Conservation (phyloP, 2,888 invertebrate species). For the Eueremaeus valkanovi region DNA sequence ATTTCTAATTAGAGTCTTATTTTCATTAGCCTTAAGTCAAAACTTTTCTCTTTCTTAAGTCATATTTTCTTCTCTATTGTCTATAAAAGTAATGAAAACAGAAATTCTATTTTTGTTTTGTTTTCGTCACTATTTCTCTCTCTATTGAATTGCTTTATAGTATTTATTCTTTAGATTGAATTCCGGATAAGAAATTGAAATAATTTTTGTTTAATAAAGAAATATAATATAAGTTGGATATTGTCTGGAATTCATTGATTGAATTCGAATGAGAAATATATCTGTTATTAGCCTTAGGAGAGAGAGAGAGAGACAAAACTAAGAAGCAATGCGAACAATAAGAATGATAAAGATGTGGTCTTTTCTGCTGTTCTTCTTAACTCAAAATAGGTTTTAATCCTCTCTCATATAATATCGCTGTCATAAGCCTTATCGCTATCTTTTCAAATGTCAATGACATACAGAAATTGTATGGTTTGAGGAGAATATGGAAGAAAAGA, state of each 20-base stretch:
- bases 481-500: no score
- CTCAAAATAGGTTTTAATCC: not conserved
- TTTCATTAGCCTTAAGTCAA: no score
- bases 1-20: no score
- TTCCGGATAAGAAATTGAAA: not conserved
- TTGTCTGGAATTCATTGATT: not conserved
- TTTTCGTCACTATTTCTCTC: no score
- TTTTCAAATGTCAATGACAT: not conserved
- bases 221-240: not conserved
- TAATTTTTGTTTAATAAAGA: not conserved
- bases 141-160: no score
- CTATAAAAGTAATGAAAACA: no score
- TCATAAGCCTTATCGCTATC: not conserved
- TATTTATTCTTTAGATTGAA: no score
- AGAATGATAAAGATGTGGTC: conserved; percentile 1
- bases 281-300: not conserved
- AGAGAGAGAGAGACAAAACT: no score
- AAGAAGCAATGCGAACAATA: not conserved
- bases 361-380: not conserved
- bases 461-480: not conserved
- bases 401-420: not conserved
- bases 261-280: not conserved
- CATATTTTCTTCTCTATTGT: no score
- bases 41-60: no score
- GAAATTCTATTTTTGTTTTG: no score